Evolutionary conservation across 2,888 invertebrate genomes (phyloP).

Genomic region (Neuroscelio doddi): DNA sequence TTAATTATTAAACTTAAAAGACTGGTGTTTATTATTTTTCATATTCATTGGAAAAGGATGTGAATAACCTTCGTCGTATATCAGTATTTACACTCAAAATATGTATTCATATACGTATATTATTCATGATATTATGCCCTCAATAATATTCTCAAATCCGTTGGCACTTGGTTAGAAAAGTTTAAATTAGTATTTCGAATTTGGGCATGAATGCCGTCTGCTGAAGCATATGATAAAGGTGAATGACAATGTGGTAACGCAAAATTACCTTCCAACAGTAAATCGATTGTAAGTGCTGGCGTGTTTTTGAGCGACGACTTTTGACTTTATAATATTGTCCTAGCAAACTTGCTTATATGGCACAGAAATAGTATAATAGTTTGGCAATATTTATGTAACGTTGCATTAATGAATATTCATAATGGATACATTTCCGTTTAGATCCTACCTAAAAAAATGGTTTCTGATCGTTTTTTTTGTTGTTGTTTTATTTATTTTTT

Average conservation of each 20-base stretch:
- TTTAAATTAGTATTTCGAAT: conserved; percentile 46
- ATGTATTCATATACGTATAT: conserved; percentile 39
- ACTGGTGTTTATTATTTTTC: too few species aligned
- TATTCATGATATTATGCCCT: conserved; percentile 45
- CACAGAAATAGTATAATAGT: too few species aligned
- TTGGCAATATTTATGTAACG: too few species aligned
- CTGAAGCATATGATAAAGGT: conserved; percentile 26
- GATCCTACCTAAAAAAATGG: too few species aligned
- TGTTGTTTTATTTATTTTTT: too few species aligned
- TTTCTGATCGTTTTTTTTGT: too few species aligned
- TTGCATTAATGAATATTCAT: too few species aligned
- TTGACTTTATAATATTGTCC: too few species aligned
- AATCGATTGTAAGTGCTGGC: background rate
- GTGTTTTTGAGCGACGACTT: conserved; percentile 4
- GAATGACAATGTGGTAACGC: conserved; percentile 13
- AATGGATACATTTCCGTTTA: too few species aligned
- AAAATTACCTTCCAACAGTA: background rate
- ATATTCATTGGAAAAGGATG: too few species aligned
- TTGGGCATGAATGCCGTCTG: conserved; percentile 38
- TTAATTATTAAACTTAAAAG: too few species aligned
- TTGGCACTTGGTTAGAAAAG: conserved; percentile 40
- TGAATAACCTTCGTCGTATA: conserved; percentile 43
- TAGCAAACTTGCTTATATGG: too few species aligned
- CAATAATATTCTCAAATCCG: conserved; percentile 44
- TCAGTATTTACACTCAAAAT: conserved; percentile 44